phyloP scores from a whole-genome alignment of 1,140 invertebrate species.

The Bombus fervidus region DNA sequence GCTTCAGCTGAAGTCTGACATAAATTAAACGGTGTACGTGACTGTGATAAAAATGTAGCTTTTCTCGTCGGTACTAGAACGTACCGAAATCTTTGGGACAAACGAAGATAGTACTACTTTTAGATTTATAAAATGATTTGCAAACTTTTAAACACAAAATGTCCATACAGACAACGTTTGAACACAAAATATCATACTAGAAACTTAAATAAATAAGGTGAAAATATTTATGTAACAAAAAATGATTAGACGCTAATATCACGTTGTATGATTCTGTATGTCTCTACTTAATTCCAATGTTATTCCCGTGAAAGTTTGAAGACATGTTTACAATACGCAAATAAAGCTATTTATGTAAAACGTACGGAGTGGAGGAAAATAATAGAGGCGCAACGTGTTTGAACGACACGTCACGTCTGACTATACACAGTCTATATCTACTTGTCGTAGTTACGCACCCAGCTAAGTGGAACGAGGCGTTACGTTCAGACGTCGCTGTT shows the following conservation, averaged over 20 bases:
- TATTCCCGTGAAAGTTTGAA: too few species aligned
- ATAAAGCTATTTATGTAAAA: neutral
- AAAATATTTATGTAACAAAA: neutral
- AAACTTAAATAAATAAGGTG: neutral
- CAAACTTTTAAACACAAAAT: neutral
- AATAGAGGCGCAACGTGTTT: slow-evolving; percentile 19
- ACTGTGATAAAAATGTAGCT: slow-evolving; percentile 63
- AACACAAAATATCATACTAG: too few species aligned
- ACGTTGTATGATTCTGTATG: too few species aligned
- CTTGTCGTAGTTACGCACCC: slow-evolving; percentile 61
- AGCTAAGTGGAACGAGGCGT: slow-evolving; percentile 65
- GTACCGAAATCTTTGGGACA: neutral
- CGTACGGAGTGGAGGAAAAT: slow-evolving; percentile 3
- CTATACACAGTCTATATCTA: slow-evolving; percentile 54
- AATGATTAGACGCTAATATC: neutral
- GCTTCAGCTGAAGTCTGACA: slow-evolving; percentile 37
- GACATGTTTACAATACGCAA: neutral
- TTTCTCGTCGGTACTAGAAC: slow-evolving; percentile 25
- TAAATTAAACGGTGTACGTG: slow-evolving; percentile 64
- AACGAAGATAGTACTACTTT: neutral
- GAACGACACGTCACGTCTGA: slow-evolving; percentile 50
- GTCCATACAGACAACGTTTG: neutral
- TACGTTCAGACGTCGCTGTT: slow-evolving; percentile 65
- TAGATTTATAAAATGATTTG: neutral
- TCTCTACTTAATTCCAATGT: neutral